Evolutionary conservation across 2,113 vertebrate genomes (phyloP).

Genomic region (Podilymbus podiceps): DNA sequence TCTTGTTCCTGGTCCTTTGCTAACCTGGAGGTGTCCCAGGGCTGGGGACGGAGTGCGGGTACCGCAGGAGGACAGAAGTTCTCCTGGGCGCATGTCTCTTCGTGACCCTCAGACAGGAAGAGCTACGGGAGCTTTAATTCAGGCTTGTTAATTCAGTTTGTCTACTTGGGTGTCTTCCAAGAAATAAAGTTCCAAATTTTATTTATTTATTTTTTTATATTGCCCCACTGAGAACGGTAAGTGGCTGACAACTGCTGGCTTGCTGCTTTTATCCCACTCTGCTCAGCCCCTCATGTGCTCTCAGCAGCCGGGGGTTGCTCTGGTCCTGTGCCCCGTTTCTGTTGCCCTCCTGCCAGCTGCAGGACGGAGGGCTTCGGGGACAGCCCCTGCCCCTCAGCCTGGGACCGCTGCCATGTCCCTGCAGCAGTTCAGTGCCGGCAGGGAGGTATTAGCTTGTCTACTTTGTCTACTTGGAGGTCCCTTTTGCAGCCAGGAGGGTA

Average conservation of each 20-base stretch:
- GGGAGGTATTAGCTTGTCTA: neutral
- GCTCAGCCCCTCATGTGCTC: neutral
- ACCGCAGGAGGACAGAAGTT: too few relatives aligned
- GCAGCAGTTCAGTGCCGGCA: neutral
- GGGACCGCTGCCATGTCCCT: neutral
- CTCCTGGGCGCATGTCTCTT: neutral
- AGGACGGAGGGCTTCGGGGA: neutral
- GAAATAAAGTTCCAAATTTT: neutral
- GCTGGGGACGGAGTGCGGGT: neutral
- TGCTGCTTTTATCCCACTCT: neutral
- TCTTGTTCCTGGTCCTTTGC: neutral
- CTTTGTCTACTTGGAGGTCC: neutral
- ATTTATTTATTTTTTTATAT: too few relatives aligned
- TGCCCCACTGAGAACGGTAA: neutral
- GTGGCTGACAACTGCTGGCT: neutral
- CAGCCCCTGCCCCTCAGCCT: neutral
- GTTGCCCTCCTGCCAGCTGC: neutral
- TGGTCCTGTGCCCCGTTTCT: neutral
- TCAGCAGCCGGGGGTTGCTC: neutral
- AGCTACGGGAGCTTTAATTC: neutral
- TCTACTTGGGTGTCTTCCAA: neutral
- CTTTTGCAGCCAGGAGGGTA: neutral
- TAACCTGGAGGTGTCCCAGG: neutral
- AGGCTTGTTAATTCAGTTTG: neutral
- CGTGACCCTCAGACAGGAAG: neutral